Evolutionary conservation across 2,888 invertebrate species (phyloP), one percentile per base, ranked within the genome.

Genomic region (Eledona agricola): DNA sequence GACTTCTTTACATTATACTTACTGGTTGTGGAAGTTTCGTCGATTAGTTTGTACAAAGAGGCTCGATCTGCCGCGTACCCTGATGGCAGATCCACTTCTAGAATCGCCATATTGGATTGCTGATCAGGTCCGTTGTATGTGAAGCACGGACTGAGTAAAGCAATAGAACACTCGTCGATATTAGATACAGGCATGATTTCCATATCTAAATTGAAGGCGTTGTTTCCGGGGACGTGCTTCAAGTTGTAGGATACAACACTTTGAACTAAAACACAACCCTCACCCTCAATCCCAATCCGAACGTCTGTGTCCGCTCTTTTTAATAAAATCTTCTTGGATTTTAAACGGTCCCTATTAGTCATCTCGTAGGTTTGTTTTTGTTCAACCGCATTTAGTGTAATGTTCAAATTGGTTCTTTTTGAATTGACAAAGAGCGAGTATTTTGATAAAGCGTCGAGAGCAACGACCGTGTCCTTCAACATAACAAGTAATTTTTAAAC

Each of bases 401-500:
- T 67, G 12, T 76, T 74, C 4, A 81, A 61, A 58, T 80, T 74
- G 1, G 79, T 72, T 3, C 75, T 66, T 31, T 76, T 74, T 6
- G 72, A 71, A 34, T 74, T 75, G 46, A 81, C 74, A 1, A 77
- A 69, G 1, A 73, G 66, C 1, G 82, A 80, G 64, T 82, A 85
- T 61, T 80, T 79, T 0, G 83, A 77, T 5, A 85, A 67, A 0
- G 84, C 84, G 59, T 84, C 83, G 9, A 86, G 72, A 2, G 82
- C 84, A 5, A 85, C 77, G 1, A 82, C 80, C 0, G 85, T 84
- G 62, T 85, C 85, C 78, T 81, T n/a, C n/a, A n/a, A n/a, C n/a
- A n/a, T n/a, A 12, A 15, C 3, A 15, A 5, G 11, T 12, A 28
- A 6, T 28, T 28, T 28, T 28, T 28, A 6, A 38, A 20, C 10